phyloP scores from a whole-genome alignment of 2,888 invertebrate species.

The Congeria kusceri region DNA sequence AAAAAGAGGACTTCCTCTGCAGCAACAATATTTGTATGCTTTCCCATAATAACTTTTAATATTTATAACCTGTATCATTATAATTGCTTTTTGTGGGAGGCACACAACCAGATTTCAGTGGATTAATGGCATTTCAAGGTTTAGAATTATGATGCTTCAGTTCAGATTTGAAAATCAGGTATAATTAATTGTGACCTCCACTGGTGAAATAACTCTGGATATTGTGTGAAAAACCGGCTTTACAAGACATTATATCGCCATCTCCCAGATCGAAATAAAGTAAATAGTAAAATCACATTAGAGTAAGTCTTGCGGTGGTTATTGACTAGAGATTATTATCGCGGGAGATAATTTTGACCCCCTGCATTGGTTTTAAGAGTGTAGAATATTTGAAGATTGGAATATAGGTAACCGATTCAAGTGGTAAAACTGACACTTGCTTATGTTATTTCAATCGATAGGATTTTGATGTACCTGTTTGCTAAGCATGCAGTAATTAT shows the following conservation, averaged over 20 bases:
- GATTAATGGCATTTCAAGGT: neutral
- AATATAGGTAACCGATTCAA: too few relatives aligned
- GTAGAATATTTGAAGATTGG: neutral
- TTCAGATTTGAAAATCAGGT: neutral
- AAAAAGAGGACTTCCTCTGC: too few relatives aligned
- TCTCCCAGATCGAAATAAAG: constrained; percentile 5
- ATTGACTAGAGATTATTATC: constrained; percentile 11
- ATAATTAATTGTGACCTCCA: constrained; percentile 12
- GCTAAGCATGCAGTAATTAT: too few relatives aligned
- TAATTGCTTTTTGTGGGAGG: too few relatives aligned
- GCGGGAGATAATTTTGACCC: neutral
- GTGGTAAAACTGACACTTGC: too few relatives aligned
- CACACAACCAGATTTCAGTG: neutral
- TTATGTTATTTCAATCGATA: too few relatives aligned
- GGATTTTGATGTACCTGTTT: too few relatives aligned
- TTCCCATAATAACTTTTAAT: too few relatives aligned
- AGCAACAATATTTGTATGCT: too few relatives aligned
- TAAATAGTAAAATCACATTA: constrained; percentile 11
- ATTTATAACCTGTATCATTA: too few relatives aligned
- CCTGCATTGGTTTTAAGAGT: neutral
- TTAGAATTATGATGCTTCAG: constrained; percentile 4
- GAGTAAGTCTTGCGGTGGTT: constrained; percentile 3
- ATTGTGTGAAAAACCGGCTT: neutral
- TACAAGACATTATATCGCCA: neutral
- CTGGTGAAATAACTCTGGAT: neutral